phyloP scores from a whole-genome alignment of 2,113 vertebrate genomes.

The Crotalus viridis region DNA sequence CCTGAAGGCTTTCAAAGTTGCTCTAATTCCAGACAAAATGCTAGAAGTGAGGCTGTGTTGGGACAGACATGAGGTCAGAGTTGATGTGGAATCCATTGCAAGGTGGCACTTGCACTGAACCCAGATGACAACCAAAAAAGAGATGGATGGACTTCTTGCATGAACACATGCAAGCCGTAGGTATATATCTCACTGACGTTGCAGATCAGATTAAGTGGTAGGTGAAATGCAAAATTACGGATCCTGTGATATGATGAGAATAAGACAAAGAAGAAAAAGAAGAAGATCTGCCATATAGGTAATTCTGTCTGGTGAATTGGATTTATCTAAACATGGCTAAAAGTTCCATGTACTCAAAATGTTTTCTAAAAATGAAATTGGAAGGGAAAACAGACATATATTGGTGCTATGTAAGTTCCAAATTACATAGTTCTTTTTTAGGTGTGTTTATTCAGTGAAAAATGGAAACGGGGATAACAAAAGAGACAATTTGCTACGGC shows the following conservation, averaged over 20 bases:
- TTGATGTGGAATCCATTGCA: not conserved
- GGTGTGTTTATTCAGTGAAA: not conserved
- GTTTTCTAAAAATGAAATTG: not conserved
- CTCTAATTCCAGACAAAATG: not conserved
- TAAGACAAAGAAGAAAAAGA: not conserved
- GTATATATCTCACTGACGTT: not conserved
- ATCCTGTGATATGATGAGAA: not conserved
- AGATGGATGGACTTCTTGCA: not conserved
- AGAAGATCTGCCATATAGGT: not conserved
- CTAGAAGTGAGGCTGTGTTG: not conserved
- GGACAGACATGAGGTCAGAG: not conserved
- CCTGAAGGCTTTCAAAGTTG: not conserved
- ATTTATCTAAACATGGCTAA: not conserved
- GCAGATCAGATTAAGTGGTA: not conserved
- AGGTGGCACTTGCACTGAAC: not conserved
- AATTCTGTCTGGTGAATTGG: not conserved
- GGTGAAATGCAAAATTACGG: not conserved
- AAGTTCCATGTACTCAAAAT: not conserved
- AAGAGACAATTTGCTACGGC: not conserved
- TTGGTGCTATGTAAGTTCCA: not conserved
- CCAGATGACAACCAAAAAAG: not conserved
- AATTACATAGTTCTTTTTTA: not conserved
- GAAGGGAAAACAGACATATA: not conserved
- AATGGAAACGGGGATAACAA: not conserved
- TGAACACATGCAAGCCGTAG: not conserved